These are phyloP conservation scores for Pipistrellus nathusii DNA, from an alignment of 2,797 vertebrate species.

Conservation along the genomic window DNA sequence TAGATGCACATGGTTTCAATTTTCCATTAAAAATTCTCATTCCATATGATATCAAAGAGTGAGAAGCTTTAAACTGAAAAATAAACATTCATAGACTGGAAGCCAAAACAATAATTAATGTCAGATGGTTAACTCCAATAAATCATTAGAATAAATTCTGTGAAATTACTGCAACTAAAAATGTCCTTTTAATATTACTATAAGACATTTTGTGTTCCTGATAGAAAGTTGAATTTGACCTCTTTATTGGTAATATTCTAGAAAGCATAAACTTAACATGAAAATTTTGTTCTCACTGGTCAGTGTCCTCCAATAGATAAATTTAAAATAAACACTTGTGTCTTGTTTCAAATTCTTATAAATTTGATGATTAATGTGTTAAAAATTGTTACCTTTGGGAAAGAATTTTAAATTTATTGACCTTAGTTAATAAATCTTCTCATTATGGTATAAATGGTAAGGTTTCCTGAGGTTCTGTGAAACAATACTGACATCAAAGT, in stretches of 20 bases:
- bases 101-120: constrained; percentile 95
- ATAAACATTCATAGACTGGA: constrained; percentile 93
- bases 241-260: constrained; percentile 84
- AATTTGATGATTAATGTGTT: constrained; percentile 89
- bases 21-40: constrained; percentile 94
- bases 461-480: constrained; percentile 86
- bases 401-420: constrained; percentile 81
- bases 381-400: constrained; percentile 87
- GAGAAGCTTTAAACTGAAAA: constrained; percentile 94
- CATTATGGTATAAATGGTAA: constrained; percentile 82
- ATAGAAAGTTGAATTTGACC: constrained; percentile 85
- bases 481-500: constrained; percentile 91
- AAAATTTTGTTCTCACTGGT: constrained; percentile 67
- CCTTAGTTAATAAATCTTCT: constrained; percentile 90
- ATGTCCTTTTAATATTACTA: constrained; percentile 86
- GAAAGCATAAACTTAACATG: constrained; percentile 74
- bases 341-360: constrained; percentile 79
- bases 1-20: constrained; percentile 95
- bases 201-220: constrained; percentile 87
- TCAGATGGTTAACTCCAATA: constrained; percentile 92
- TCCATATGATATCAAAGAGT: constrained; percentile 96
- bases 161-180: constrained; percentile 90
- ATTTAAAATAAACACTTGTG: constrained; percentile 76
- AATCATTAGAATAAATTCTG: constrained; percentile 92
- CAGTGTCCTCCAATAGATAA: constrained; percentile 58